These are phyloP conservation scores for Trissolcus brochymenae DNA, from an alignment of 2,888 invertebrate genomes.

Conservation along the genomic window DNA sequence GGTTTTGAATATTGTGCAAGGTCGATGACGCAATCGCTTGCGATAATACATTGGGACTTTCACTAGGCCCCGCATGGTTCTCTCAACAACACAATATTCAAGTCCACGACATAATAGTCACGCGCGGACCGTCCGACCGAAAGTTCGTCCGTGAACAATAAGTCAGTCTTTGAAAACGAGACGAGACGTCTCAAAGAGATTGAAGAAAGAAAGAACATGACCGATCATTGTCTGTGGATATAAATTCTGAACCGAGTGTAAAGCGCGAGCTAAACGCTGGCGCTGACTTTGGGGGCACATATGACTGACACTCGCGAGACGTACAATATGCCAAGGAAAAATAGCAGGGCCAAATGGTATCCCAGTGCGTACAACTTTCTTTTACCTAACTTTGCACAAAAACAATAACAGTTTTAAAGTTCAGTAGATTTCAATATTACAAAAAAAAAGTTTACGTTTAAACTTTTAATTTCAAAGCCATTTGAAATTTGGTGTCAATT, in stretches of 20 bases:
- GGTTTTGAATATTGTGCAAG: conserved; percentile 53
- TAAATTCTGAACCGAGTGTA: conserved; percentile 42
- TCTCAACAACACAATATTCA: conserved; percentile 24
- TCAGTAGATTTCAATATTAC: not conserved
- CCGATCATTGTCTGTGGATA: conserved; percentile 15
- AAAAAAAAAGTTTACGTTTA: no score
- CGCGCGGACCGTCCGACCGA: conserved; percentile 10
- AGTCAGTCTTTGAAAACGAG: not conserved
- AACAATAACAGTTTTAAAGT: not conserved
- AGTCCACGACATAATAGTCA: conserved; percentile 31
- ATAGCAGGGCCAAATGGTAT: conserved; percentile 66
- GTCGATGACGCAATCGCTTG: conserved; percentile 36
- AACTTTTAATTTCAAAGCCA: no score
- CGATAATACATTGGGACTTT: conserved; percentile 52
- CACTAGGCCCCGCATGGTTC: conserved; percentile 41
- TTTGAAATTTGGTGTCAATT: no score
- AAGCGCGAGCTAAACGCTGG: conserved; percentile 37
- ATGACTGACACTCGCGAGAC: conserved; percentile 43
- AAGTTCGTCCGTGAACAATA: not conserved
- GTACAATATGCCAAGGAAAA: conserved; percentile 66
- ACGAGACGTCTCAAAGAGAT: not conserved
- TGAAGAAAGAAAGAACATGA: conserved; percentile 15
- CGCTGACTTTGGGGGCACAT: conserved; percentile 24
- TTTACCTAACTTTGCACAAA: not conserved
- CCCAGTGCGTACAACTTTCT: conserved; percentile 66